Evolutionary conservation across 2,888 invertebrate genomes (phyloP).

Genomic region (Dermolepida albohirtum): DNA sequence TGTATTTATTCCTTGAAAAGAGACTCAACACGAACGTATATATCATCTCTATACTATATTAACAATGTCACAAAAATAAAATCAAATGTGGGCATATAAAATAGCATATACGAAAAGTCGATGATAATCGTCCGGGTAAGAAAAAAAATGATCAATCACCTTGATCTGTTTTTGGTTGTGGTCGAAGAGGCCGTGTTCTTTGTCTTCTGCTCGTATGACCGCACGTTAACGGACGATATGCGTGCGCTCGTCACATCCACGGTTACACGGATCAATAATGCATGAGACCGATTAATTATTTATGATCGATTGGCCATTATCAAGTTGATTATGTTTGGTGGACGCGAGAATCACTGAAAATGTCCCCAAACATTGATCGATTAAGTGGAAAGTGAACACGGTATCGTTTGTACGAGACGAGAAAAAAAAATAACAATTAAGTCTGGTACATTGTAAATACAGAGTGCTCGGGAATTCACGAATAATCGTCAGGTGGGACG

Average conservation of each 20-base stretch:
- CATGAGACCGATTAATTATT: slow-evolving; percentile 64
- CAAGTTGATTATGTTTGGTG: slow-evolving; percentile 51
- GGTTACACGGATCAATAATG: slow-evolving; percentile 63
- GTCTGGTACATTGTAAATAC: no score
- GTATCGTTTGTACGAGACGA: slow-evolving; percentile 6
- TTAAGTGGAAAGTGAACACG: slow-evolving; percentile 40
- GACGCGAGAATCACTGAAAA: slow-evolving; percentile 40
- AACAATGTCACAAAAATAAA: neutral
- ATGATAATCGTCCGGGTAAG: slow-evolving; percentile 4
- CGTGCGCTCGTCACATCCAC: slow-evolving; percentile 48
- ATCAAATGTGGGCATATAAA: slow-evolving; percentile 1
- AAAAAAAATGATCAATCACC: slow-evolving; percentile 33
- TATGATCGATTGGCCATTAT: slow-evolving; percentile 63
- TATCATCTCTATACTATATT: neutral
- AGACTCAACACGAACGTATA: neutral
- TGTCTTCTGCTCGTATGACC: slow-evolving; percentile 13
- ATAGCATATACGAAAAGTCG: neutral
- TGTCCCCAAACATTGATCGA: slow-evolving; percentile 42
- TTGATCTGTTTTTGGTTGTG: slow-evolving; percentile 15
- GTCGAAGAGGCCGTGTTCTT: slow-evolving; percentile 7
- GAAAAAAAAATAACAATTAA: no score
- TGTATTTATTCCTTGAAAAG: neutral
- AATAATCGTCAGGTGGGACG: no score
- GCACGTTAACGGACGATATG: slow-evolving; percentile 30
- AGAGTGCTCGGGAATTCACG: no score